phyloP scores from a whole-genome alignment of 2,797 vertebrate genomes.

The Gobio occitaniae region DNA sequence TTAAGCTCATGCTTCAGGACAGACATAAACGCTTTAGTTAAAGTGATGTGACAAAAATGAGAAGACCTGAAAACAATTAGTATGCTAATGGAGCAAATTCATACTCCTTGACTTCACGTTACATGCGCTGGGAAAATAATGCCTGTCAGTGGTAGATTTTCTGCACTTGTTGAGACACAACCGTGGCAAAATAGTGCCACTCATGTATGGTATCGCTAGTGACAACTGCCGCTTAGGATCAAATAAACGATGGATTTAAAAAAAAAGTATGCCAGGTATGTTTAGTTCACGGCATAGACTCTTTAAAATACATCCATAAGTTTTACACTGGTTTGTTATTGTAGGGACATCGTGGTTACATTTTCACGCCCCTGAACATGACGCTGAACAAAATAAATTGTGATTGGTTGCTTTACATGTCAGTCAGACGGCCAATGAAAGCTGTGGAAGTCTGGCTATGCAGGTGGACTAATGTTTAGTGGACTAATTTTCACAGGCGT shows the following conservation, averaged over 20 bases:
- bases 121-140: constrained; percentile 32
- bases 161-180: constrained; percentile 3
- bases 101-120: constrained; percentile 38
- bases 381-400: too few species aligned
- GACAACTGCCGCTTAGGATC: too few species aligned
- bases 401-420: too few species aligned
- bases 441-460: too few species aligned
- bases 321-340: too few species aligned
- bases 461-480: background rate
- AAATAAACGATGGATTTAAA: too few species aligned
- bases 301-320: too few species aligned
- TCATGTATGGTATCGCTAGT: background rate
- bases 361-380: too few species aligned
- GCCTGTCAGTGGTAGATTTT: constrained; percentile 38
- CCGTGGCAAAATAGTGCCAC: background rate
- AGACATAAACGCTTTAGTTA: constrained; percentile 49
- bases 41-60: constrained; percentile 48
- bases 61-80: constrained; percentile 63
- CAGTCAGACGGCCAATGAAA: too few species aligned
- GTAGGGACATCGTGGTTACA: too few species aligned
- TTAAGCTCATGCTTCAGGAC: constrained; percentile 56
- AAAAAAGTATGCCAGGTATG: too few species aligned
- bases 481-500: background rate
- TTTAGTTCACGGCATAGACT: too few species aligned
- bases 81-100: constrained; percentile 62